Evolutionary conservation across 1,140 invertebrate species (phyloP).

Genomic region (Marisa cornuarietis): DNA sequence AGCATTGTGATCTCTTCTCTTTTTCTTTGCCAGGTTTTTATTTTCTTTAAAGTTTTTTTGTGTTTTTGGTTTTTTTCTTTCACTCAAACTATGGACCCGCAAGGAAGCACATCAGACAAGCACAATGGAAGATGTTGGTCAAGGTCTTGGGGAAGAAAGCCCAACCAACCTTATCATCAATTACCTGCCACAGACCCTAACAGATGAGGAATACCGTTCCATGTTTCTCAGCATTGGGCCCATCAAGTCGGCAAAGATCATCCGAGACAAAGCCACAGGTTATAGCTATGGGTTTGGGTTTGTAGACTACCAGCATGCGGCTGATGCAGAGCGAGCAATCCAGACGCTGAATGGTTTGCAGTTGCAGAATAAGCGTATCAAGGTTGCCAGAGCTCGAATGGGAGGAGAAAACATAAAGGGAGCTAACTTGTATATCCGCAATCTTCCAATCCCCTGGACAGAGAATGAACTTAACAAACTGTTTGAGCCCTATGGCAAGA

Average conservation of each 20-base stretch:
- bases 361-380: slow-evolving; percentile 85
- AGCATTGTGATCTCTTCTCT: neutral
- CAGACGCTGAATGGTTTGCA: slow-evolving; percentile 87
- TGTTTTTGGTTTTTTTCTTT: slow-evolving; percentile 31
- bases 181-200: slow-evolving; percentile 92
- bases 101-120: neutral
- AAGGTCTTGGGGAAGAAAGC: slow-evolving; percentile 12
- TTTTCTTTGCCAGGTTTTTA: slow-evolving; percentile 28
- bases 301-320: slow-evolving; percentile 87
- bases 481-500: slow-evolving; percentile 86
- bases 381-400: slow-evolving; percentile 91
- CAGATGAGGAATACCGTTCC: slow-evolving; percentile 87
- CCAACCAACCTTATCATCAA: slow-evolving; percentile 90
- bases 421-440: slow-evolving; percentile 93
- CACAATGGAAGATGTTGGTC: slow-evolving; percentile 3
- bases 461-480: slow-evolving; percentile 82
- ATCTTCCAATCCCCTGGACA: slow-evolving; percentile 77
- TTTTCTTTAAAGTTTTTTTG: slow-evolving; percentile 27
- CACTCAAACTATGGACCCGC: slow-evolving; percentile 21
- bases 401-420: slow-evolving; percentile 93
- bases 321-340: slow-evolving; percentile 88
- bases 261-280: slow-evolving; percentile 80
- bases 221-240: slow-evolving; percentile 82
- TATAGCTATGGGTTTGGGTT: slow-evolving; percentile 97
- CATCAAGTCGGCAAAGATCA: slow-evolving; percentile 88